Evolutionary conservation across 2,113 vertebrate species (phyloP).

Genomic region (Hemibagrus wyckioides): DNA sequence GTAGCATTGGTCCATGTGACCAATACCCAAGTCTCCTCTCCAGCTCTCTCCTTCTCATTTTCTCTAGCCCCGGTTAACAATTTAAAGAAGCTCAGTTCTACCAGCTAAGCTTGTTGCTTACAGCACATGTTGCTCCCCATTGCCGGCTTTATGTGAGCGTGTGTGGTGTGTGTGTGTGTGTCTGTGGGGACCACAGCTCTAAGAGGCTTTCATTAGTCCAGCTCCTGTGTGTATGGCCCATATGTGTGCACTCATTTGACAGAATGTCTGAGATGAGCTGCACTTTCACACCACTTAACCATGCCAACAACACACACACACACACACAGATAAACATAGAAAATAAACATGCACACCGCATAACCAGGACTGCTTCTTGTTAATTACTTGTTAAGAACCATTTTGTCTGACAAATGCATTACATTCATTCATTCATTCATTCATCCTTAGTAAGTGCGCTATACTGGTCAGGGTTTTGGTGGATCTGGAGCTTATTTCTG

Average conservation of each 20-base stretch:
- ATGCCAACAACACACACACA: neutral
- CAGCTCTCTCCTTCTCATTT: slow-evolving; percentile 10
- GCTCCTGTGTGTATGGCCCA: slow-evolving; percentile 31
- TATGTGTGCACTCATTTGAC: slow-evolving; percentile 43
- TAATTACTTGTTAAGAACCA: slow-evolving; percentile 21
- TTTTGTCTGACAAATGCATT: slow-evolving; percentile 2
- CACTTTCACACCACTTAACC: slow-evolving; percentile 24
- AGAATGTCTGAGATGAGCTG: slow-evolving; percentile 27
- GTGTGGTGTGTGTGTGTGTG: neutral
- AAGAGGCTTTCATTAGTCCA: slow-evolving; percentile 44
- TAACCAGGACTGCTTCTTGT: slow-evolving; percentile 32
- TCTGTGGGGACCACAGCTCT: slow-evolving; percentile 14
- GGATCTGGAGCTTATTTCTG: neutral
- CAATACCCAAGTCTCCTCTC: neutral
- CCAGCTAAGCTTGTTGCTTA: neutral
- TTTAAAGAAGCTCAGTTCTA: slow-evolving; percentile 37
- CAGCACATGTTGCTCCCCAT: slow-evolving; percentile 28
- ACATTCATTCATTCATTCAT: slow-evolving; percentile 4
- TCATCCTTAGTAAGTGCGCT: neutral
- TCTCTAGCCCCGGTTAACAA: slow-evolving; percentile 33
- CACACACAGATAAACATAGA: slow-evolving; percentile 34
- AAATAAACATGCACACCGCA: neutral
- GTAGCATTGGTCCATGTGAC: neutral
- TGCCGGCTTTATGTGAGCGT: neutral
- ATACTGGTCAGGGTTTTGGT: neutral